Conservation (phyloP, 1,140 invertebrate genomes). For the Mamestra configurata region DNA sequence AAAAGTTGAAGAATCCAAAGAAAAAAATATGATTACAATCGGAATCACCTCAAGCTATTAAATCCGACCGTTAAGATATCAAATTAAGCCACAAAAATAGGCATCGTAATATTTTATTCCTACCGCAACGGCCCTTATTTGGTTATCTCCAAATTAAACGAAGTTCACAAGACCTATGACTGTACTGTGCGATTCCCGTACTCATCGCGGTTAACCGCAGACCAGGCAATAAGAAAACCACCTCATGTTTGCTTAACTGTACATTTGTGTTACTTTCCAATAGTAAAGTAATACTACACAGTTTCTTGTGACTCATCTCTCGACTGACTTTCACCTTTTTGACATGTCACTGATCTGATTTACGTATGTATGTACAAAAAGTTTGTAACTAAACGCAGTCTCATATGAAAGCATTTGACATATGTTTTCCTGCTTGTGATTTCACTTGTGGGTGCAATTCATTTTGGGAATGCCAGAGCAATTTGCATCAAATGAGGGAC, state of each 20-base stretch:
- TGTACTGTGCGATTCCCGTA: background rate
- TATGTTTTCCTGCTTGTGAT: constrained; percentile 39
- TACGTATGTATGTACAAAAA: constrained; percentile 31
- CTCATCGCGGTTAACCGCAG: constrained; percentile 25
- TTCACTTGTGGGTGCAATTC: background rate
- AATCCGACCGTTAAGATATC: no score
- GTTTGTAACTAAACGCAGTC: background rate
- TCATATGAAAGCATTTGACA: constrained; percentile 21
- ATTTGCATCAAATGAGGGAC: constrained; percentile 25
- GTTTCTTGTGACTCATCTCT: constrained; percentile 54
- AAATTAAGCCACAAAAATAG: no score
- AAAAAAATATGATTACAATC: no score
- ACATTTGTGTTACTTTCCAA: constrained; percentile 56
- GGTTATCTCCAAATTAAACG: constrained; percentile 5
- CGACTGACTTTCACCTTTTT: constrained; percentile 58
- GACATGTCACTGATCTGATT: constrained; percentile 54
- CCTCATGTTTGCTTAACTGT: constrained; percentile 56
- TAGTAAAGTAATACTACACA: constrained; percentile 52
- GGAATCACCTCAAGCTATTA: no score
- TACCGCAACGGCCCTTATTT: background rate
- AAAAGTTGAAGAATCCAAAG: no score
- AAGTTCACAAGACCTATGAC: constrained; percentile 11
- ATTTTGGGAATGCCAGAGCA: constrained; percentile 13
- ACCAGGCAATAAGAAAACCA: constrained; percentile 42
- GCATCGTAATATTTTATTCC: background rate